Evolutionary conservation across 1,140 invertebrate species (phyloP), one percentile per base, ranked within the genome.

Genomic region (Conus betulinus): DNA sequence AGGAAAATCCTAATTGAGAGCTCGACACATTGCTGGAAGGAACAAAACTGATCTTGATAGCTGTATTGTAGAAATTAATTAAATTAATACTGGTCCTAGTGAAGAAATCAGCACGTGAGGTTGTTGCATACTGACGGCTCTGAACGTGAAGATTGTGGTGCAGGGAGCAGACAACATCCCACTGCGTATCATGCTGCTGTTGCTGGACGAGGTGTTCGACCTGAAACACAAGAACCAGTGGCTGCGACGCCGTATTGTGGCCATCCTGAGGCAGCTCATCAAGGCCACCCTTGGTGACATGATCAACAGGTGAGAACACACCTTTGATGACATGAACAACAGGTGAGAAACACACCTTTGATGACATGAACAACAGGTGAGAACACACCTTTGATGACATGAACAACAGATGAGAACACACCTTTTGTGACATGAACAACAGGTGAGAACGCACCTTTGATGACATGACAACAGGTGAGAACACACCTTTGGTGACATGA

Each of bases 121-220:
- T 39, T 39, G 39, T 39, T 39, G 39, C 39, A 60, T 60, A 60
- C 8, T 20, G 23, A 76, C 0, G 23, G 74, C 23, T 27, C 11
- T 76, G 74, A 76, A 25, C 8, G 3, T 76, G 74, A 76, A 76
- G 74, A 25, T 76, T n/a, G 27, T 76, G 23, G 23, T 27, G 17
- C 86, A 93, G 92, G n/a, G 89, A 81, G 94, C 91, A 92, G 97
- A 98, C 92, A 98, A 98, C 95, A 98, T 98, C 95, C 98, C 98
- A 23, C 94, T 98, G 84, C 96, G 98, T 91, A 98, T 98, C 90
- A 97, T 98, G 95, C 94, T 99, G 63, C 95, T 98, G 5, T 94
- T 99, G 78, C 97, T 98, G 96, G 98, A 98, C 94, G 98, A 99
- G 96, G 97, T 99, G 6, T 99, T 99, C 95, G 98, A 98, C 94